Conservation (phyloP, 64 coral and sea anemone species). For the Anthopleura sola region DNA sequence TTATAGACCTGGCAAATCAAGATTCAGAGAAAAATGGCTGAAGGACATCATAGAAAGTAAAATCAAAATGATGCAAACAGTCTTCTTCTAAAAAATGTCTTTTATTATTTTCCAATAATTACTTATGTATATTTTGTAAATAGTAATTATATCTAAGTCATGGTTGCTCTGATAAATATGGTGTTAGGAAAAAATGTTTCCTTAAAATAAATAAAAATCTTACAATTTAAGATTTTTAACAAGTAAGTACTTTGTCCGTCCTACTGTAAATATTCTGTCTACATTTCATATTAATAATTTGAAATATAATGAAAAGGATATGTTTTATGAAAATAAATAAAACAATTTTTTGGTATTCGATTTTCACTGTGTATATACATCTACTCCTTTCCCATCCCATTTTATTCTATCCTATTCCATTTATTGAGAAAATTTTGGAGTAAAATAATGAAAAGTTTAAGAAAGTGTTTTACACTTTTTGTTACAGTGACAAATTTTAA, state of each 20-base stretch:
- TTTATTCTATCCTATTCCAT: neutral
- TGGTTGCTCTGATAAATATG: neutral
- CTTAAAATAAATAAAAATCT: neutral
- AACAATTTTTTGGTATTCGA: neutral
- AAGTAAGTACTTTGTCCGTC: neutral
- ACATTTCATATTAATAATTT: neutral
- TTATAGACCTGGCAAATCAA: slow-evolving; percentile 85
- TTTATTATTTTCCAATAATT: neutral
- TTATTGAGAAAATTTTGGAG: neutral
- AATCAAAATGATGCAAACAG: slow-evolving; percentile 72
- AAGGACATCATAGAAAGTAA: slow-evolving; percentile 96
- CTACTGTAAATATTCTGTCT: neutral
- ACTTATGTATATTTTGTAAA: neutral
- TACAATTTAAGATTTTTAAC: neutral
- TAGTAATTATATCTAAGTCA: neutral
- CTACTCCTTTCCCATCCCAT: neutral
- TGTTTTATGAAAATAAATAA: slow-evolving; percentile 1
- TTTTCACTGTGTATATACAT: neutral
- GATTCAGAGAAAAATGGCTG: slow-evolving; percentile 95
- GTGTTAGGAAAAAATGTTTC: neutral
- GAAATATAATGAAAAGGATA: neutral
- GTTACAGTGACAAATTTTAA: no score
- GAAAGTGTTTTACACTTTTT: no score
- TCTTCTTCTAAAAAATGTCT: slow-evolving; percentile 57
- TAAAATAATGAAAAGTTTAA: no score